Evolutionary conservation across 2,888 invertebrate genomes (phyloP), one percentile per base, ranked within the genome.

Genomic region (Tribolium freemani): DNA sequence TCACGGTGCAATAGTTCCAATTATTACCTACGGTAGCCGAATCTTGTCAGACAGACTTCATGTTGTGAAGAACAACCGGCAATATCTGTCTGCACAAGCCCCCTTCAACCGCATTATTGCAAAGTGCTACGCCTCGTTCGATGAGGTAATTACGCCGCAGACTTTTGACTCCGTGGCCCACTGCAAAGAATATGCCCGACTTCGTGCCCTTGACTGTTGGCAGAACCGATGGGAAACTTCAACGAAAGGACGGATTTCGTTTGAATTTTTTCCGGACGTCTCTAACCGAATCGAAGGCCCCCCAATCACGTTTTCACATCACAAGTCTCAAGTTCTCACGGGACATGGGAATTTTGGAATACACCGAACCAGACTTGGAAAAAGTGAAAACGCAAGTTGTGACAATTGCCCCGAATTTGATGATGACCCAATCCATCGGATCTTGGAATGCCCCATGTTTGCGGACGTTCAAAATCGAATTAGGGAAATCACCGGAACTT

Each of bases 331-430:
- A 30, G 48, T 57, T 9, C 46, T 58, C 4, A 68, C 58, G 1
- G 57, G 68, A 46, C 56, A 58, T 13, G 58, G 68, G 6, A 30
- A 51, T 5, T 68, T 56, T 46, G 48, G 48, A 0, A n/a, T 5
- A 8, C 56, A 68, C 16, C 9, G 1, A 16, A 16, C 16, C n/a
- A n/a, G 67, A 9, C 21, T 57, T 8, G 57, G 67, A n/a, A 67
- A 67, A 46, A 4, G n/a, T 3, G 46, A 54, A 8, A 20, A 13
- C 11, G 8, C 20, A 11, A n/a, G n/a, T 16, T 16, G 16, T 16
- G 16, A 1, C 16, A 13, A 10, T n/a, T 67, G 56, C 30, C 9
- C 6, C 3, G 26, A 3, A 2, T 4, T 3, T 5, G 56, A 67
- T 26, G 56, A 67, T 13, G n/a, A 21, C 56, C 56, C 67, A 9